A percentile compares a stretch with the other conserved stretches of the same genome.
Conservation (phyloP, 2,797 vertebrate species). For the Octomys mimax region DNA sequence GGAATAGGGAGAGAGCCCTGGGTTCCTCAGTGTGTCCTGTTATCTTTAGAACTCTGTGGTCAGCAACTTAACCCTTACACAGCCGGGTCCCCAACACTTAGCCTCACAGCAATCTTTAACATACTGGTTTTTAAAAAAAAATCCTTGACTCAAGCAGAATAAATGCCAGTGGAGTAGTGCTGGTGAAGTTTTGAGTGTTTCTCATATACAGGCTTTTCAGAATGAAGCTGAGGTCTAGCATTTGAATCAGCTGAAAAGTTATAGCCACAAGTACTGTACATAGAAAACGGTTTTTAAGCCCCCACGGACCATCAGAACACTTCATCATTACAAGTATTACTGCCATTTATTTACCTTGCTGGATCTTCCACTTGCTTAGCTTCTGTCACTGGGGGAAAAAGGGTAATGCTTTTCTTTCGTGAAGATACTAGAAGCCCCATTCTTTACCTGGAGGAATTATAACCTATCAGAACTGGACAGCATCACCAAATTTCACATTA, state of each 20-base stretch:
- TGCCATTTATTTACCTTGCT: not conserved
- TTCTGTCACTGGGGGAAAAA: not conserved
- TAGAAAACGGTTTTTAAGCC: not conserved
- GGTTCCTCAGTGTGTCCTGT: not conserved
- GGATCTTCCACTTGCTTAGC: not conserved
- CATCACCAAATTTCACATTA: not conserved
- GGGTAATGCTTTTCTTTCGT: not conserved
- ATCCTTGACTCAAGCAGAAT: not conserved
- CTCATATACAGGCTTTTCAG: not conserved
- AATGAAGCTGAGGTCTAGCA: not conserved
- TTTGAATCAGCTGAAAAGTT: not conserved
- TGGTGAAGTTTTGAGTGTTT: not conserved
- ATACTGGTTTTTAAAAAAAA: conserved; percentile 41
- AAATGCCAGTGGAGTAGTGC: not conserved
- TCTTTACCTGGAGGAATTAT: not conserved
- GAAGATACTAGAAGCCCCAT: not conserved
- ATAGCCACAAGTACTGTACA: not conserved
- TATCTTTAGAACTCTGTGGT: not conserved
- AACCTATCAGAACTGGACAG: conserved; percentile 7
- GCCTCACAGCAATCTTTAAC: conserved; percentile 25
- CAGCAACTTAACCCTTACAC: not conserved
- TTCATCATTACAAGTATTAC: not conserved
- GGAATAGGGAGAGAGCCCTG: not conserved
- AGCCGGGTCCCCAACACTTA: not conserved
- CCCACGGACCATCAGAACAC: not conserved